These are phyloP conservation scores for Oreortyx pictus DNA, from an alignment of 2,797 vertebrate species.

Conservation along the genomic window DNA sequence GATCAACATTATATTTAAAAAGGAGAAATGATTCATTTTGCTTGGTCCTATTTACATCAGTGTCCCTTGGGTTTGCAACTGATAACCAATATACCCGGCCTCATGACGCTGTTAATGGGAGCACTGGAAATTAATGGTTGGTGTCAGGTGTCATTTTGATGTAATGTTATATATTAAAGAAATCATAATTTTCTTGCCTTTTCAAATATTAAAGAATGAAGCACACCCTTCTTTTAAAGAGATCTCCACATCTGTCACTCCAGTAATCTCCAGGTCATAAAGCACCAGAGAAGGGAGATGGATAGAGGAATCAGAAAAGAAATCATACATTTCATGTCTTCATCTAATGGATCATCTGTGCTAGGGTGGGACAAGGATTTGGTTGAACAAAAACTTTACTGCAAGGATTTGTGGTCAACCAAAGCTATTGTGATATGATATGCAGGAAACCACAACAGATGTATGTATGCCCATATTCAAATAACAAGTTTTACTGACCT, in stretches of 20 bases:
- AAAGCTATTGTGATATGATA: background rate
- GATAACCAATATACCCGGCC: background rate
- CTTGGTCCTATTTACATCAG: background rate
- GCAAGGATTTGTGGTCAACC: constrained; percentile 27
- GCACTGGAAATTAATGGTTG: background rate
- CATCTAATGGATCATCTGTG: background rate
- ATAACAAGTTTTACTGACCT: background rate
- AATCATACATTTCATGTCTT: background rate
- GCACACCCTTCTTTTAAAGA: background rate
- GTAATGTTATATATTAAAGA: background rate
- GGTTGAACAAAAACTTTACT: background rate
- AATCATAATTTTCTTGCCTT: background rate
- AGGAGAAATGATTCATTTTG: background rate
- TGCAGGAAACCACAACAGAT: constrained; percentile 7
- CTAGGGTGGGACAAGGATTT: background rate
- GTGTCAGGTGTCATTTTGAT: background rate
- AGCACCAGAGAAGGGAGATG: background rate
- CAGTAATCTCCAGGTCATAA: background rate
- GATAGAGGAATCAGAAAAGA: background rate
- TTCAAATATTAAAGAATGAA: background rate
- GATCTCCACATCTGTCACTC: background rate
- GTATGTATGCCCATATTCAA: background rate
- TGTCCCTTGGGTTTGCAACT: background rate
- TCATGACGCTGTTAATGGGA: background rate
- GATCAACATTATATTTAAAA: background rate